Conservation (phyloP, 2,888 invertebrate genomes). For the Lysandra coridon region DNA sequence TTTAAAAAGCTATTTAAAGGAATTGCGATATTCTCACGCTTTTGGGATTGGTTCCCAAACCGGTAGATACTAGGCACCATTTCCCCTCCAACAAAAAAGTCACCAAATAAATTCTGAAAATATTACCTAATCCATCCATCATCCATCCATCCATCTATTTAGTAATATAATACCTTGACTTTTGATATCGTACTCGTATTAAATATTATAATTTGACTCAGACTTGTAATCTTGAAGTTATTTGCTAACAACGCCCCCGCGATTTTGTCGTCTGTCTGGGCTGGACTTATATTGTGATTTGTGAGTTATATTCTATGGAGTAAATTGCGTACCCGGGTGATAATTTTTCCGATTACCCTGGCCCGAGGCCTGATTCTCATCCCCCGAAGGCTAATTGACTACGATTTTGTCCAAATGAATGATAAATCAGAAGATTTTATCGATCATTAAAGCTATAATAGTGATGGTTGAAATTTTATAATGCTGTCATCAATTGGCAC, state of each 20-base stretch:
- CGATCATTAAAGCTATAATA: not conserved
- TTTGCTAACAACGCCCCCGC: slow-evolving; percentile 9
- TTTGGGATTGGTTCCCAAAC: not conserved
- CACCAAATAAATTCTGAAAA: too few species aligned
- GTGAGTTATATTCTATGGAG: not conserved
- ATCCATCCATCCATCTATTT: not conserved
- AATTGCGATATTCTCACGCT: not conserved
- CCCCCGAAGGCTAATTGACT: not conserved
- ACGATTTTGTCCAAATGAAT: slow-evolving; percentile 9
- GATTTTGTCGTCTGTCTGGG: not conserved
- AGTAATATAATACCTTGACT: not conserved
- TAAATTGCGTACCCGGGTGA: not conserved
- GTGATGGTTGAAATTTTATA: too few species aligned
- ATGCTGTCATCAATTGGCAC: too few species aligned
- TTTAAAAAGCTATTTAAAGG: not conserved
- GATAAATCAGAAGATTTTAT: not conserved
- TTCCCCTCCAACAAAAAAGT: too few species aligned
- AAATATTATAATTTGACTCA: not conserved
- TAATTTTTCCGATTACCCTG: slow-evolving; percentile 16
- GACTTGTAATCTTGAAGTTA: not conserved
- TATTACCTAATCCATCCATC: not conserved
- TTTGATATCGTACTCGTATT: not conserved
- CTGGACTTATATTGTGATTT: not conserved
- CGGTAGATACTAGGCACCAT: too few species aligned
- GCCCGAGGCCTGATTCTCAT: not conserved